Percentiles rank a stretch among this genome's conserved stretches.
These are phyloP conservation scores for Podarcis cretensis DNA, from an alignment of 2,113 vertebrate species.

Conservation along the genomic window DNA sequence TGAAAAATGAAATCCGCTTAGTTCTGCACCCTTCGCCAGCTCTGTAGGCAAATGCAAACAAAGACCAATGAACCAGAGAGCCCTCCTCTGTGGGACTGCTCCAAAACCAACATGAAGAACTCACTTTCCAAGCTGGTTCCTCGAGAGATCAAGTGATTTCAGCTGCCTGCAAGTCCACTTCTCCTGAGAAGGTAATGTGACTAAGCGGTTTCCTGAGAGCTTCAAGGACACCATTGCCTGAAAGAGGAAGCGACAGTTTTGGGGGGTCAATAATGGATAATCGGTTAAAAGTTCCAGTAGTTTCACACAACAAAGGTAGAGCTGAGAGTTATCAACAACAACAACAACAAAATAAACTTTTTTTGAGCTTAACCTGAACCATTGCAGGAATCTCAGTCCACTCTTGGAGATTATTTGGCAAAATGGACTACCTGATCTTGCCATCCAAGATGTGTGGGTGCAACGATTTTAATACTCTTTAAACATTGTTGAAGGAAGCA, in stretches of 20 bases:
- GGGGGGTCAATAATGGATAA: neutral
- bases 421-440: too few relatives aligned
- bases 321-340: too few relatives aligned
- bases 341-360: too few relatives aligned
- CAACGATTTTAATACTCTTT: too few relatives aligned
- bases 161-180: conserved; percentile 91
- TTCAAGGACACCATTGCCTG: conserved; percentile 86
- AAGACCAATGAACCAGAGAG: neutral
- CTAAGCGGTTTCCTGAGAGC: conserved; percentile 88
- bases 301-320: too few relatives aligned
- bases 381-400: too few relatives aligned
- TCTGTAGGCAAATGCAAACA: conserved; percentile 68
- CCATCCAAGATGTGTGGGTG: too few relatives aligned
- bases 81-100: neutral
- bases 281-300: neutral
- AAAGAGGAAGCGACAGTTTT: conserved; percentile 38
- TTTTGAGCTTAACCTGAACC: too few relatives aligned
- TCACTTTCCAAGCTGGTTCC: conserved; percentile 94
- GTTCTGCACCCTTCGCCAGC: conserved; percentile 84
- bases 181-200: conserved; percentile 79
- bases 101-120: conserved; percentile 43
- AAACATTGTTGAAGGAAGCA: too few relatives aligned
- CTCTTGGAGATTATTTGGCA: too few relatives aligned
- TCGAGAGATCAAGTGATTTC: conserved; percentile 92
- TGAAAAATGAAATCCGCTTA: conserved; percentile 86